phyloP scores from a whole-genome alignment of 2,113 vertebrate genomes.

The Percopsis transmontana region DNA sequence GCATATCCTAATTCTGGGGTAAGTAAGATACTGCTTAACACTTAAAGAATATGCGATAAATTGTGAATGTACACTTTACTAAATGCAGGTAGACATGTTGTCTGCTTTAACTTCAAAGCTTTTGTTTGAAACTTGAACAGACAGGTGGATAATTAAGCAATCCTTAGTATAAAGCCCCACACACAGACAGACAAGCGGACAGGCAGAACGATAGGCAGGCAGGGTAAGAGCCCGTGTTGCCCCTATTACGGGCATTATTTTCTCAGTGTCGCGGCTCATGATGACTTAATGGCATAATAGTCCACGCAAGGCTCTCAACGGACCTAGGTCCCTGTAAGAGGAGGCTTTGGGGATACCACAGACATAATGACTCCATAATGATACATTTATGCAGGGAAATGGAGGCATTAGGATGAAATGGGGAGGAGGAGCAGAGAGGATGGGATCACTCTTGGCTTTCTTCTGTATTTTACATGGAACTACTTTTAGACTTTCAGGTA shows the following conservation, averaged over 20 bases:
- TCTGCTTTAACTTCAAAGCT: not conserved
- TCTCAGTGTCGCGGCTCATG: slow-evolving; percentile 67
- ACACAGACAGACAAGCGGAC: not conserved
- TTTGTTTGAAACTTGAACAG: not conserved
- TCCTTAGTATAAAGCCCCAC: not conserved
- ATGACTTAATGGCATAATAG: slow-evolving; percentile 81
- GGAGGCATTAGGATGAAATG: slow-evolving; percentile 63
- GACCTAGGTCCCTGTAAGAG: slow-evolving; percentile 68
- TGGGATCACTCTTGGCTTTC: slow-evolving; percentile 43
- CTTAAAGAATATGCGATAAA: not conserved
- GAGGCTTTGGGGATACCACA: slow-evolving; percentile 55
- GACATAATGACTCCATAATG: slow-evolving; percentile 68
- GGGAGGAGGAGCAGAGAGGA: slow-evolving; percentile 56
- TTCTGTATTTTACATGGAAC: slow-evolving; percentile 26
- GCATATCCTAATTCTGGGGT: slow-evolving; percentile 97
- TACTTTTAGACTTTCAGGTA: slow-evolving; percentile 45
- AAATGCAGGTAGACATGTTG: not conserved
- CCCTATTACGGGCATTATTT: slow-evolving; percentile 72
- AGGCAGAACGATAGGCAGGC: slow-evolving; percentile 44
- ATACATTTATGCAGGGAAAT: slow-evolving; percentile 70
- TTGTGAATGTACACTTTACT: not conserved
- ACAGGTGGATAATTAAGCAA: not conserved
- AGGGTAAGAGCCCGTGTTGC: slow-evolving; percentile 48
- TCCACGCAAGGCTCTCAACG: slow-evolving; percentile 68
- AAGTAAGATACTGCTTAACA: slow-evolving; percentile 66